Conservation (phyloP, 2,888 invertebrate species). For the Chalcosyrphus nemorum region DNA sequence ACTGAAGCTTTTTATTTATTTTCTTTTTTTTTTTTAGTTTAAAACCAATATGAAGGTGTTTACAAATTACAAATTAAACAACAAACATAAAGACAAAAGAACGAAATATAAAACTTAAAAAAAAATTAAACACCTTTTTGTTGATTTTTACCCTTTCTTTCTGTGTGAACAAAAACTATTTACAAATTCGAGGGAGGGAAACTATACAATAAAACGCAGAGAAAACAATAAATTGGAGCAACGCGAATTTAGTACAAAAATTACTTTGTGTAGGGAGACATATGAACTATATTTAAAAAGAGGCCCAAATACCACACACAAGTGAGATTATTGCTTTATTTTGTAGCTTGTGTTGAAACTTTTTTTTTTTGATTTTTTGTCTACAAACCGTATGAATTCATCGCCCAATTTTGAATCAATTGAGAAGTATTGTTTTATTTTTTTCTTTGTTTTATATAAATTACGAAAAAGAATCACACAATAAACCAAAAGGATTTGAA, state of each 20-base stretch:
- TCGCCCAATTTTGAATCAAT: constrained; percentile 66
- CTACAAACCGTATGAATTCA: constrained; percentile 73
- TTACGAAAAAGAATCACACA: not conserved
- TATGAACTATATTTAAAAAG: constrained; percentile 45
- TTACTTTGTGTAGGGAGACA: constrained; percentile 27
- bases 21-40: constrained; percentile 35
- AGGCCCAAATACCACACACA: constrained; percentile 70
- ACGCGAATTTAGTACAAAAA: constrained; percentile 47
- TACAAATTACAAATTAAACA: constrained; percentile 59
- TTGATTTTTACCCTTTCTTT: constrained; percentile 3
- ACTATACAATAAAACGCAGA: constrained; percentile 19
- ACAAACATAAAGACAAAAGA: constrained; percentile 60
- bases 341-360: constrained; percentile 49
- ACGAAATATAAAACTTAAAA: constrained; percentile 2
- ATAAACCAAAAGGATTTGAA: not conserved
- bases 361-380: no score
- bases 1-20: constrained; percentile 59
- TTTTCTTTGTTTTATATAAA: not conserved
- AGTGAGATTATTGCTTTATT: constrained; percentile 46
- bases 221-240: constrained; percentile 44
- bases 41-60: constrained; percentile 54
- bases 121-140: constrained; percentile 38
- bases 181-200: constrained; percentile 63
- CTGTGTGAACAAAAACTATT: constrained; percentile 57
- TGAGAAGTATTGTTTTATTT: constrained; percentile 32